Evolutionary conservation across 2,113 vertebrate genomes (phyloP).

Genomic region (Ctenodactylus gundi): DNA sequence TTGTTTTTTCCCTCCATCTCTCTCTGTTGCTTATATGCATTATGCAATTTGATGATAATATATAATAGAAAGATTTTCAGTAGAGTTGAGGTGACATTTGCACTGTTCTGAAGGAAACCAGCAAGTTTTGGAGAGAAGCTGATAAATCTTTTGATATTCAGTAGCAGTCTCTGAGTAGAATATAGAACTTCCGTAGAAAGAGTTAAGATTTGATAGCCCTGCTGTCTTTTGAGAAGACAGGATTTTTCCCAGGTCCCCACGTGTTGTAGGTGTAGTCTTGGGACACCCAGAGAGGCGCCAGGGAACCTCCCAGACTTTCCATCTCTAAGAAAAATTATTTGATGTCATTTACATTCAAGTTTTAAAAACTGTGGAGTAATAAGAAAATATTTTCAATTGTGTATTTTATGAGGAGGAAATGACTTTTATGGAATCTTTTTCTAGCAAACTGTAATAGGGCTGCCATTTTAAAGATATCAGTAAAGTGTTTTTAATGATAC

Average conservation of each 20-base stretch:
- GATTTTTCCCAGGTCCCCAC: not conserved
- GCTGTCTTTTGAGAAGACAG: not conserved
- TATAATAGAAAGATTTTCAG: not conserved
- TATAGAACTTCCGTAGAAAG: not conserved
- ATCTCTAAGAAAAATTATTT: not conserved
- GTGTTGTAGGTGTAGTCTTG: not conserved
- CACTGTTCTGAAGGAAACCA: not conserved
- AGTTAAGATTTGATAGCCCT: not conserved
- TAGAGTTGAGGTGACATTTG: not conserved
- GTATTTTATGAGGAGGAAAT: not conserved
- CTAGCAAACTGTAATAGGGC: not conserved
- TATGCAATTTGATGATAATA: not conserved
- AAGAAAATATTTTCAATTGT: constrained; percentile 7
- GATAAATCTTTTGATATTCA: not conserved
- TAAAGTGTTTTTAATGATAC: not conserved
- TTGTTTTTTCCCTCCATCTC: not conserved
- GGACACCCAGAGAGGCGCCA: not conserved
- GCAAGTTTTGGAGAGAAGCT: not conserved
- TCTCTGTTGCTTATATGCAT: not conserved
- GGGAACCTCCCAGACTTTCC: not conserved
- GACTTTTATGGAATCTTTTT: not conserved
- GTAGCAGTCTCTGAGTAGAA: not conserved
- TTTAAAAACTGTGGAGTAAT: not conserved
- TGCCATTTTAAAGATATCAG: not conserved
- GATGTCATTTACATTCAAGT: not conserved